Percentiles rank a stretch among this genome's conserved stretches.
phyloP scores from a whole-genome alignment of 1,140 invertebrate species.

The Caenorhabditis inopinata region DNA sequence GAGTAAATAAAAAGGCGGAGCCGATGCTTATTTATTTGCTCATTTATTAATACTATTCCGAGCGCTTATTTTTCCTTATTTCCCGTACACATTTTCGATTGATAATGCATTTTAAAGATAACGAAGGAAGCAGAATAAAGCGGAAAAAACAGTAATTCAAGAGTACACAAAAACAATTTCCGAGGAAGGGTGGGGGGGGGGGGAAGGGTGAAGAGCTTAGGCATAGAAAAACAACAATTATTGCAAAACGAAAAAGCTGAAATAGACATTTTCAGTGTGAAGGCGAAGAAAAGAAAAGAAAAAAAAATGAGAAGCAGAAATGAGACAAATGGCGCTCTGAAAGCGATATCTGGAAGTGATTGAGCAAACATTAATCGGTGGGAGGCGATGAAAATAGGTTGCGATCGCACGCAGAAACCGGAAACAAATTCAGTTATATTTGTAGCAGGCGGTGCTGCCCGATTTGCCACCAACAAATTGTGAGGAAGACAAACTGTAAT shows the following conservation, averaged over 20 bases:
- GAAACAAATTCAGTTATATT: constrained; percentile 33
- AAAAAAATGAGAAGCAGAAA: neutral
- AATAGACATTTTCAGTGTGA: too few species aligned
- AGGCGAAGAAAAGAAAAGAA: too few species aligned
- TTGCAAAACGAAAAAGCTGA: too few species aligned
- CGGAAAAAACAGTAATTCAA: neutral
- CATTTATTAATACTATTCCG: neutral
- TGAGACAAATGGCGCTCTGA: neutral
- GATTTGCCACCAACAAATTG: neutral
- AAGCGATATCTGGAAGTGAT: neutral
- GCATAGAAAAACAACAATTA: too few species aligned
- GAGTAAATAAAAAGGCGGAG: constrained; percentile 28
- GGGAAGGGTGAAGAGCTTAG: too few species aligned
- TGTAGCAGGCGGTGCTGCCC: neutral
- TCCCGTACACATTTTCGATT: too few species aligned
- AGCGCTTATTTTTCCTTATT: neutral
- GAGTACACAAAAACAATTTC: neutral
- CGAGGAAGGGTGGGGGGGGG: too few species aligned
- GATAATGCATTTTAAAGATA: neutral
- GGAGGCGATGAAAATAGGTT: constrained; percentile 26
- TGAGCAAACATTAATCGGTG: constrained; percentile 13
- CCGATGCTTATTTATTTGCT: neutral
- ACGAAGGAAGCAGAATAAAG: neutral
- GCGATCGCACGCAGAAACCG: neutral
- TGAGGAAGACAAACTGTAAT: neutral